Percentiles rank a stretch among this genome's conserved stretches.
Conservation (phyloP, 2,888 invertebrate genomes). For the Plebejus argus region DNA sequence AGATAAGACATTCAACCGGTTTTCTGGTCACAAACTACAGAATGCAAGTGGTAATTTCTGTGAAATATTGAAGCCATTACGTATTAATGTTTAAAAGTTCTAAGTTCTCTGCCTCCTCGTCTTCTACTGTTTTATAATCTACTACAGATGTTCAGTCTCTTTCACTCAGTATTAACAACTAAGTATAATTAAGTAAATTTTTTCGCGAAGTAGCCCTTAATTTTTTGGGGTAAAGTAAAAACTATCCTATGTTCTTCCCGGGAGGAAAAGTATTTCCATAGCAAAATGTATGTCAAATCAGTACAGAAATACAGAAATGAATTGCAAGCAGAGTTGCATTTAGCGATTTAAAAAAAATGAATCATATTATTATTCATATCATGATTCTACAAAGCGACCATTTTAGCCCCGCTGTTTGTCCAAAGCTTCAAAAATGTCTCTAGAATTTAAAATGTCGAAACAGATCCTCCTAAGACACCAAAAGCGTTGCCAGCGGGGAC, state of each 20-base stretch:
- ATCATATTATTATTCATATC: too few relatives aligned
- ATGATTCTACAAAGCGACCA: too few relatives aligned
- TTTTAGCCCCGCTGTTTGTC: too few relatives aligned
- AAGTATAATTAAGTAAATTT: too few relatives aligned
- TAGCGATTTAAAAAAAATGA: too few relatives aligned
- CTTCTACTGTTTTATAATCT: not conserved
- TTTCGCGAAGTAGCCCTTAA: too few relatives aligned
- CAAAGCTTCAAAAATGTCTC: not conserved
- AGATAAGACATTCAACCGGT: slow-evolving; percentile 29
- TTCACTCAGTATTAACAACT: too few relatives aligned
- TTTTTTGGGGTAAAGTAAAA: too few relatives aligned
- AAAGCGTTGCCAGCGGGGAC: not conserved
- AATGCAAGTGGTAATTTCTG: slow-evolving; percentile 7
- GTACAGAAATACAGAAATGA: too few relatives aligned
- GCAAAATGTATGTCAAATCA: not conserved
- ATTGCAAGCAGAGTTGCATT: too few relatives aligned
- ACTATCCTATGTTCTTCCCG: too few relatives aligned
- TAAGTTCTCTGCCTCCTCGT: not conserved
- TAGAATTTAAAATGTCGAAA: not conserved
- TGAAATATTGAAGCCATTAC: not conserved
- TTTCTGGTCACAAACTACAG: not conserved
- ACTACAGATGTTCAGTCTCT: not conserved
- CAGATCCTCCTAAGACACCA: not conserved
- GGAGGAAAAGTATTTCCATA: not conserved
- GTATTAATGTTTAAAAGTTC: not conserved